Evolutionary conservation across 92 coral and sea anemone genomes (phyloP), one percentile per base, ranked within the genome.

Genomic region (Actinernus sp.): DNA sequence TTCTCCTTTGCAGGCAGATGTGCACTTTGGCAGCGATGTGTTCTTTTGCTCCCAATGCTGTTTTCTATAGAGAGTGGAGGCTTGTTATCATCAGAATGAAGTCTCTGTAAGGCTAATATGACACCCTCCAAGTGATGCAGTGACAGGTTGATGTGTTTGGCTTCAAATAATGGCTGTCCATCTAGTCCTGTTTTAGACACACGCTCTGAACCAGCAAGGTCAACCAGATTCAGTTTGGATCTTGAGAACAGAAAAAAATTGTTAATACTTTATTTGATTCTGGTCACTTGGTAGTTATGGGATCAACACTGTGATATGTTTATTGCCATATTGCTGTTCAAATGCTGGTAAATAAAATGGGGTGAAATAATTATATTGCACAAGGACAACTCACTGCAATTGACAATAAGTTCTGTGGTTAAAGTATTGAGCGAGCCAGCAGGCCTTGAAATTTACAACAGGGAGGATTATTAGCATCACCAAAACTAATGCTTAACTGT

Each of bases 141-240:
- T 20, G 91, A 85, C 16, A 51, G 40, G 33, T 78, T 85, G 26
- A 72, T 33, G 31, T 51, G 37, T 44, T 50, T 78, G 4, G 80
- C 50, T 29, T 63, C 71, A 20, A 9, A 28, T 26, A 19, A 24
- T 1, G 55, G 46, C 14, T 55, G 40, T 21, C 39, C 71, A 9
- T 31, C 28, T 1, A 4, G 1, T 4, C 31, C 43, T 31, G 71
- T 26, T 31, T 71, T 71, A 13, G 47, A 24, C 3, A 63, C 22
- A 19, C 56, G 44, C 28, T 78, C 81, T 10, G 91, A 85, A 6
- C 91, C 91, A 14, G 86, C 91, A 0, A 85, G 56, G 33, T 85
- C 91, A 19, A 85, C 91, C 17, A 85, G 32, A 39, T 78, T 60
- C 19, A 85, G 70, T 58, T 85, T 85, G 28, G 91, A 85, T 44